Percentiles rank a stretch among this genome's conserved stretches.
Conservation (phyloP, 2,797 vertebrate species). For the Poecilia velifera region DNA sequence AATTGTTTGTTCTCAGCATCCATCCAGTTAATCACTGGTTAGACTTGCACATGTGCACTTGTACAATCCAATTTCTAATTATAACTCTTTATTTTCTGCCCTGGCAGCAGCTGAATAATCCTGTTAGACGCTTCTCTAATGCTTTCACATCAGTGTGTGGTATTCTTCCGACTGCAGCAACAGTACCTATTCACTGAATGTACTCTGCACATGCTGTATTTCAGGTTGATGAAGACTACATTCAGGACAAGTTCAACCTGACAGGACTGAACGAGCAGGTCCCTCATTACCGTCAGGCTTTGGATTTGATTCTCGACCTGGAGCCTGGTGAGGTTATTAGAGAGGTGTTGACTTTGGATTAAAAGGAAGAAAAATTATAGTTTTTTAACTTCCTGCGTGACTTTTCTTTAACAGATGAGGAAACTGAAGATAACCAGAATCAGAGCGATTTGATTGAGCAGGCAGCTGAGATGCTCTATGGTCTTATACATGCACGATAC, state of each 20-base stretch:
- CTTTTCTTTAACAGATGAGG: slow-evolving; percentile 84
- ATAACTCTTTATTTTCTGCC: slow-evolving; percentile 35
- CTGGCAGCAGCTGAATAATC: slow-evolving; percentile 44
- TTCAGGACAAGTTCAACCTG: slow-evolving; percentile 95
- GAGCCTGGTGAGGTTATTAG: slow-evolving; percentile 84
- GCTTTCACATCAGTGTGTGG: slow-evolving; percentile 11
- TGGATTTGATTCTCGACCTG: slow-evolving; percentile 95
- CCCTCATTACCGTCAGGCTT: slow-evolving; percentile 91
- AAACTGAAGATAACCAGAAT: slow-evolving; percentile 94
- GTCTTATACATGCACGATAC: slow-evolving; percentile 93
- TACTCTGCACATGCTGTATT: slow-evolving; percentile 4
- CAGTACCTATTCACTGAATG: slow-evolving; percentile 19
- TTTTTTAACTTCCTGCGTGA: neutral
- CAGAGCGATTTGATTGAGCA: slow-evolving; percentile 95
- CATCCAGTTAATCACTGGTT: slow-evolving; percentile 1
- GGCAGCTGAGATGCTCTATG: slow-evolving; percentile 94
- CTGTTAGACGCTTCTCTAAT: slow-evolving; percentile 47
- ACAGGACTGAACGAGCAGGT: slow-evolving; percentile 94
- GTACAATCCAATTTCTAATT: slow-evolving; percentile 33
- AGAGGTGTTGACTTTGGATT: neutral
- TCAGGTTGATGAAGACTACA: slow-evolving; percentile 97
- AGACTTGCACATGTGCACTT: neutral
- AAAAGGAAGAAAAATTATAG: neutral
- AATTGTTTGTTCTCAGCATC: neutral
- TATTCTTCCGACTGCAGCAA: slow-evolving; percentile 9